A percentile compares a stretch with the other conserved stretches of the same genome.
Conservation (phyloP, 2,113 vertebrate genomes). For the Pantherophis guttatus region DNA sequence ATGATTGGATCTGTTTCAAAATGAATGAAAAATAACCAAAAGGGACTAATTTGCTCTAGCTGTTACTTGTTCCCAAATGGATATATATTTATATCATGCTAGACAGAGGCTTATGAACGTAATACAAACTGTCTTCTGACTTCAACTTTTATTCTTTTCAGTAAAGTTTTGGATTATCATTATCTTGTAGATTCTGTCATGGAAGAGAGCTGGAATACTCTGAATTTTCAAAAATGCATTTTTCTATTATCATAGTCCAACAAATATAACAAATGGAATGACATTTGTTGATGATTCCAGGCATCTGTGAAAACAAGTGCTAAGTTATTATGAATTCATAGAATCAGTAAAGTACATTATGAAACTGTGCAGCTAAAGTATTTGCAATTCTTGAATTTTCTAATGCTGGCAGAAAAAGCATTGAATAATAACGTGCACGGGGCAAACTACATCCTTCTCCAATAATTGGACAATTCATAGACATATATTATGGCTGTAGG, state of each 20-base stretch:
- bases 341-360: slow-evolving; percentile 35
- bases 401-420: slow-evolving; percentile 44
- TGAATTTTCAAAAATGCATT: background rate
- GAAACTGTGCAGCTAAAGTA: slow-evolving; percentile 27
- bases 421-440: slow-evolving; percentile 39
- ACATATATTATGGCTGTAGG: slow-evolving; percentile 28
- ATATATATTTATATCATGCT: background rate
- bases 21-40: background rate
- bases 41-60: background rate
- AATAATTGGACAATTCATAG: slow-evolving; percentile 48
- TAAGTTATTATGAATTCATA: slow-evolving; percentile 35
- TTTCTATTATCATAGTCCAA: slow-evolving; percentile 23
- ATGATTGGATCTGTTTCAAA: background rate
- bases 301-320: slow-evolving; percentile 31
- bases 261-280: slow-evolving; percentile 18
- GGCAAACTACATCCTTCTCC: slow-evolving; percentile 30
- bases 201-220: background rate
- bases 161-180: background rate
- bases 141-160: background rate
- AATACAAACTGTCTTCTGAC: background rate
- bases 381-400: slow-evolving; percentile 39
- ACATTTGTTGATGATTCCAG: slow-evolving; percentile 16
- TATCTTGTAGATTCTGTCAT: background rate
- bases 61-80: background rate
- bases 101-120: background rate